phyloP scores from a whole-genome alignment of 1,140 invertebrate genomes.

The Drosophila persimilis region DNA sequence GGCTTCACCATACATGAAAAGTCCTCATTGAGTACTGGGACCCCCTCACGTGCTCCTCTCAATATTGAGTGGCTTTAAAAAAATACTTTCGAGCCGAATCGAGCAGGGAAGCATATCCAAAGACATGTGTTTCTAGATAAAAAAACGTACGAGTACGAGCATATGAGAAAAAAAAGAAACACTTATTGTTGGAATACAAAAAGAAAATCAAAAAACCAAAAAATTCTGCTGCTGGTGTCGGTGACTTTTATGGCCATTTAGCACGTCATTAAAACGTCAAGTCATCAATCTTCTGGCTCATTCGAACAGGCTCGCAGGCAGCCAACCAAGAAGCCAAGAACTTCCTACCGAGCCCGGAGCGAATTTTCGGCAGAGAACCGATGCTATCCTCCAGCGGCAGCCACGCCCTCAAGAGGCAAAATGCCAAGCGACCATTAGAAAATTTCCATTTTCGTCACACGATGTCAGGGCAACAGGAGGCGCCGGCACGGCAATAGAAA shows the following conservation, averaged over 20 bases:
- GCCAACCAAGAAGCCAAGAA: constrained; percentile 29
- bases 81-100: constrained; percentile 65
- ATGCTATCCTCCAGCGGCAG: too few relatives aligned
- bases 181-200: neutral
- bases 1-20: too few relatives aligned
- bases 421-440: constrained; percentile 61
- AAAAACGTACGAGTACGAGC: neutral
- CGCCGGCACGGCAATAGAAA: neutral
- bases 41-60: neutral
- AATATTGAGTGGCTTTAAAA: constrained; percentile 59
- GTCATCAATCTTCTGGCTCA: constrained; percentile 83
- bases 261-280: constrained; percentile 82
- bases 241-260: constrained; percentile 78
- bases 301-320: constrained; percentile 78
- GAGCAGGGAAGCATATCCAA: constrained; percentile 62
- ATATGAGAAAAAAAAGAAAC: neutral
- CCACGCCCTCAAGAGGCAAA: constrained; percentile 1
- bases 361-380: constrained; percentile 25
- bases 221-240: constrained; percentile 25
- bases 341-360: constrained; percentile 19
- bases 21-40: too few relatives aligned
- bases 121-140: constrained; percentile 51
- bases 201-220: constrained; percentile 15
- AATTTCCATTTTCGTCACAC: constrained; percentile 83
- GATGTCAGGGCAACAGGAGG: constrained; percentile 72